phyloP scores from a whole-genome alignment of 1,140 invertebrate genomes.

The Calycopis cecrops region DNA sequence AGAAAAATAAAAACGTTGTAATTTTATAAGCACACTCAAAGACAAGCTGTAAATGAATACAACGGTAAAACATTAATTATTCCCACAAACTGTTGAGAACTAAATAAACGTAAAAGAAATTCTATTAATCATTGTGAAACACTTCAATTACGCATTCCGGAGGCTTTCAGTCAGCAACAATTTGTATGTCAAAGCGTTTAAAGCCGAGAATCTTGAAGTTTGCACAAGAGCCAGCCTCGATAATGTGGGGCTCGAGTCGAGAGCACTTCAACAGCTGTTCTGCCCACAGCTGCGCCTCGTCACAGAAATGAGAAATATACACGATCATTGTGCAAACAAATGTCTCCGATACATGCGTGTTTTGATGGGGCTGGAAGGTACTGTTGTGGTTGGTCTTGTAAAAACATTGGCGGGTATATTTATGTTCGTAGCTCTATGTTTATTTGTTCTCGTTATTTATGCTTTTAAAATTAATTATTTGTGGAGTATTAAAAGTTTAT shows the following conservation, averaged over 20 bases:
- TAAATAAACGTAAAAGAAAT: conserved; percentile 4
- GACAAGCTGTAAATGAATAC: no score
- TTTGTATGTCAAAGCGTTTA: conserved; percentile 38
- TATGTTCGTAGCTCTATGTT: conserved; percentile 16
- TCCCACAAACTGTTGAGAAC: conserved; percentile 15
- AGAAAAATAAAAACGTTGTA: no score
- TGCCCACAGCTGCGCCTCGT: conserved; percentile 49
- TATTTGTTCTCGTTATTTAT: conserved; percentile 23
- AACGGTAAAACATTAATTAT: conserved; percentile 14
- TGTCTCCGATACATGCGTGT: conserved; percentile 45
- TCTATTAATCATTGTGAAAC: not conserved
- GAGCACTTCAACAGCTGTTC: conserved; percentile 45
- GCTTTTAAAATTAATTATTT: conserved; percentile 5
- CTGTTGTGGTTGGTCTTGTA: conserved; percentile 44
- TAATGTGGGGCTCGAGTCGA: conserved; percentile 43
- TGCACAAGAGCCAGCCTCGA: conserved; percentile 44
- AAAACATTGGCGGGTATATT: conserved; percentile 34
- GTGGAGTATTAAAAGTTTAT: not conserved
- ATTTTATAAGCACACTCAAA: no score
- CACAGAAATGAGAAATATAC: conserved; percentile 60
- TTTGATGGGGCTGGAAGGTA: conserved; percentile 38
- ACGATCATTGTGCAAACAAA: conserved; percentile 60
- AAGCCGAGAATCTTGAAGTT: conserved; percentile 43
- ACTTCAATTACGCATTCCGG: conserved; percentile 18
- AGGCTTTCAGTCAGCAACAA: conserved; percentile 28